Percentiles rank a stretch among this genome's conserved stretches.
phyloP scores from a whole-genome alignment of 2,113 vertebrate genomes.

The Chloebia gouldiae region DNA sequence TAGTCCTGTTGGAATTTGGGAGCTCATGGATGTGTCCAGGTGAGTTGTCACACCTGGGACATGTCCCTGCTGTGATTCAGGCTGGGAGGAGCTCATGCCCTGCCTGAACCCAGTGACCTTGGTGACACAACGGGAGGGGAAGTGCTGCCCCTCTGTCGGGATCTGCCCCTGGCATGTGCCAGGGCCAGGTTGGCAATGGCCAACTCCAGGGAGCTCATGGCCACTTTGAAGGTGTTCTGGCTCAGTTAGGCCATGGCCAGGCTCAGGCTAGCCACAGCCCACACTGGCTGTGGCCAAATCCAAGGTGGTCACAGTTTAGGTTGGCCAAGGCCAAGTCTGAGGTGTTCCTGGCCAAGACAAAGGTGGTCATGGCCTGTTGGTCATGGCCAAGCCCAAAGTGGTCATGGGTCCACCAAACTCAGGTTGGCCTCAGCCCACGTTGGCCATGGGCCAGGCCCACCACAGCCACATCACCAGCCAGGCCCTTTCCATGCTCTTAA shows the following conservation, averaged over 20 bases:
- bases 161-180: accelerated
- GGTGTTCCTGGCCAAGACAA: neutral
- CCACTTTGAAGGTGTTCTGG: neutral
- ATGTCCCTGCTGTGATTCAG: neutral
- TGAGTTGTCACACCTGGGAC: too few species aligned
- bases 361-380: neutral
- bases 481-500: neutral
- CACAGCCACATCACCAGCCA: neutral
- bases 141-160: accelerated
- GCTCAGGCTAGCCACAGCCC: neutral
- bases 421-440: accelerated
- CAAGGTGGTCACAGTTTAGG: neutral
- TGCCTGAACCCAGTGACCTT: neutral
- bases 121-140: neutral
- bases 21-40: neutral
- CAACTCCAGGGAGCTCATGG: neutral
- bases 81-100: neutral
- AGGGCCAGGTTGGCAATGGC: neutral
- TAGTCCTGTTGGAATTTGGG: neutral
- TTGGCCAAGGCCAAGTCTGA: neutral
- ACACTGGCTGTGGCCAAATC: accelerated
- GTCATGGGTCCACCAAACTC: neutral
- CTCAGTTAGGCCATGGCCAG: accelerated
- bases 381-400: neutral
- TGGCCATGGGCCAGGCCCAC: neutral